A percentile compares a stretch with the other conserved stretches of the same genome.
These are phyloP conservation scores for Molossus alvarezi DNA, from an alignment of 2,797 vertebrate genomes.

Conservation along the genomic window DNA sequence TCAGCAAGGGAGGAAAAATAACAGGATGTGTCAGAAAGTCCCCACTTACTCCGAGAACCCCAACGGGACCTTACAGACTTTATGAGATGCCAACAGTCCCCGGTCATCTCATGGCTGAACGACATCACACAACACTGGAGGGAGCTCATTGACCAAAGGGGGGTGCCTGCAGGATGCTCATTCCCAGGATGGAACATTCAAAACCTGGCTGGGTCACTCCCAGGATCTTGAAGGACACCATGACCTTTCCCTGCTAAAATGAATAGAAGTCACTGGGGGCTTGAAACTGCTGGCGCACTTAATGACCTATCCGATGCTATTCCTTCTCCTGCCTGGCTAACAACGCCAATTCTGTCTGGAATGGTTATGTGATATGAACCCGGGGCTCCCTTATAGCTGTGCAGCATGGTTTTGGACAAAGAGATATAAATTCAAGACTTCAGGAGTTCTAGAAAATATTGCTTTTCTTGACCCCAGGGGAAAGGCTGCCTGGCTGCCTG, in stretches of 20 bases:
- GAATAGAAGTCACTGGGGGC: background rate
- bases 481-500: background rate
- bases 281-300: background rate
- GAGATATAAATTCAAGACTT: background rate
- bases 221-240: background rate
- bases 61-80: background rate
- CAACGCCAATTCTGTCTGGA: background rate
- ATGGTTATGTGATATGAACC: background rate
- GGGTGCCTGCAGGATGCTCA: background rate
- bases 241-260: background rate
- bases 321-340: background rate
- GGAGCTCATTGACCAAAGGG: background rate
- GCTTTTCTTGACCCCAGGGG: background rate
- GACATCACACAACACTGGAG: background rate
- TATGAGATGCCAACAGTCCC: background rate
- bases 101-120: background rate
- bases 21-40: slow-evolving; percentile 43
- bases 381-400: background rate
- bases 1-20: slow-evolving; percentile 43
- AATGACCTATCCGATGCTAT: background rate
- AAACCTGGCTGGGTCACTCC: background rate
- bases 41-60: background rate
- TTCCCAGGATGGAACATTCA: background rate
- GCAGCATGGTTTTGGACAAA: background rate
- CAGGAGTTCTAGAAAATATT: background rate